Evolutionary conservation across 2,797 vertebrate genomes (phyloP).

Genomic region (Lepidocolaptes lacrymiger): DNA sequence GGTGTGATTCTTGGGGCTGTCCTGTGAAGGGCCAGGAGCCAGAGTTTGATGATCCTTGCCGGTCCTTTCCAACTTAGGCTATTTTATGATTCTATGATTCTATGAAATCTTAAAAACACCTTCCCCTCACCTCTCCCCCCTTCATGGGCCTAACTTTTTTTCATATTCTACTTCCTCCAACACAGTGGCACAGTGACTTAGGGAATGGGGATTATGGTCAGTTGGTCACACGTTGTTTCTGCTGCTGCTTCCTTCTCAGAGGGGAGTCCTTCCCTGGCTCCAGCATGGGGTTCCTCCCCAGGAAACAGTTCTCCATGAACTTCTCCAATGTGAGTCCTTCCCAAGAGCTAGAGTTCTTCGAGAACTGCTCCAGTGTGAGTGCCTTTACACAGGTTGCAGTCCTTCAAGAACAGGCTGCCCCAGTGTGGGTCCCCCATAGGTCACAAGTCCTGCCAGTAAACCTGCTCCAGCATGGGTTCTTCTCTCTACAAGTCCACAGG

Average conservation of each 20-base stretch:
- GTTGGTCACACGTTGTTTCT: not conserved
- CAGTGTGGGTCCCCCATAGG: not conserved
- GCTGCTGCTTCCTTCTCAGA: not conserved
- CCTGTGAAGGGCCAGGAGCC: not conserved
- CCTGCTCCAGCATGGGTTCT: not conserved
- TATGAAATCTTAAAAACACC: not conserved
- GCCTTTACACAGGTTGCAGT: not conserved
- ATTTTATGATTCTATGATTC: not conserved
- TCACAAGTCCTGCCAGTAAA: not conserved
- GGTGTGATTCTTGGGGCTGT: not conserved
- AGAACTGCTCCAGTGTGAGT: not conserved
- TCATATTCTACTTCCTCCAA: not conserved
- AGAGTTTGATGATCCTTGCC: not conserved
- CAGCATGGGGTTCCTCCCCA: not conserved
- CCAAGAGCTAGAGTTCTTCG: not conserved
- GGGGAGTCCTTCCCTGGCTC: not conserved
- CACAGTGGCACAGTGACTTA: not conserved
- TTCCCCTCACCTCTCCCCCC: not conserved
- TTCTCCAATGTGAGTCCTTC: not conserved
- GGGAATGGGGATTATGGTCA: not conserved
- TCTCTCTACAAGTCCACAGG: not conserved
- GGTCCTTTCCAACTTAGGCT: not conserved
- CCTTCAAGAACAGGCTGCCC: not conserved
- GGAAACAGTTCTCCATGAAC: not conserved
- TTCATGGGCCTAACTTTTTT: not conserved